These are phyloP conservation scores for Castor canadensis DNA, from an alignment of 2,113 vertebrate genomes.

Conservation along the genomic window DNA sequence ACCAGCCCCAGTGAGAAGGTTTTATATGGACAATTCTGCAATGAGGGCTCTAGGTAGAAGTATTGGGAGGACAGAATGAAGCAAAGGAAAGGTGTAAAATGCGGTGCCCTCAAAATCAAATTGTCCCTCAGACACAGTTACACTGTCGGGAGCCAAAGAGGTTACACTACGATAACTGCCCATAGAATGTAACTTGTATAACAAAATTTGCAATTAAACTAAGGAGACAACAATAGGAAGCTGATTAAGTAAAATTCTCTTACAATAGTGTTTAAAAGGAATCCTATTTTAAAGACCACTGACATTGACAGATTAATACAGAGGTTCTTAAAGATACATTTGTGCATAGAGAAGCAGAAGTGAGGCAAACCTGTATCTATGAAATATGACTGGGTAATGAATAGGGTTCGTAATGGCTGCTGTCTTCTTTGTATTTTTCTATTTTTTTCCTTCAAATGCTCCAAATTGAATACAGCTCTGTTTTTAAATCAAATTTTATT, in stretches of 20 bases:
- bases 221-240: neutral
- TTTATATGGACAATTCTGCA: neutral
- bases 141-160: fast-evolving
- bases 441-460: neutral
- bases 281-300: neutral
- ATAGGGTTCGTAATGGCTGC: too few species aligned
- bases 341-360: neutral
- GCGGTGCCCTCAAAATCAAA: fast-evolving
- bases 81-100: neutral
- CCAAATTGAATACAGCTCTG: neutral
- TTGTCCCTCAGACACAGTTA: too few species aligned
- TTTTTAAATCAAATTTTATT: neutral
- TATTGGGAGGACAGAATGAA: neutral
- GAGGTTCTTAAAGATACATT: neutral
- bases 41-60: neutral
- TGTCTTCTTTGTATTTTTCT: neutral
- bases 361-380: neutral
- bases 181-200: neutral
- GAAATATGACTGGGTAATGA: neutral
- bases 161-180: fast-evolving
- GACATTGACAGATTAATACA: too few species aligned
- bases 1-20: neutral
- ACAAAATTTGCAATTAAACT: neutral
- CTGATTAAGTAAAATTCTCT: neutral
- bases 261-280: neutral